These are phyloP conservation scores for Dendronephthya gigantea DNA, from an alignment of 64 coral and sea anemone genomes.

Conservation along the genomic window DNA sequence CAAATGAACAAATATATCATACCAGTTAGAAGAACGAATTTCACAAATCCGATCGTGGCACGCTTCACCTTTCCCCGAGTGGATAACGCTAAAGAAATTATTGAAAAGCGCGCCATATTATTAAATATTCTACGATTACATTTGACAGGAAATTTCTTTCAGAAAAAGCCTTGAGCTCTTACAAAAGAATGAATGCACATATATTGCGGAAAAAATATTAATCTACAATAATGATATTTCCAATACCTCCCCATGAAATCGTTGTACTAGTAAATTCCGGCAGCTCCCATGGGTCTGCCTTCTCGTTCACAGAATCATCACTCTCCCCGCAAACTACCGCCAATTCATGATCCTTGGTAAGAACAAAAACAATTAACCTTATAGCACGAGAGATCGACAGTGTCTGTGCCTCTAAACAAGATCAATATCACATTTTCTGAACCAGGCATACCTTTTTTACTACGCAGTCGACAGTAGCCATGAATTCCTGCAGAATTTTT, in stretches of 20 bases:
- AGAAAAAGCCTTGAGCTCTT: not conserved
- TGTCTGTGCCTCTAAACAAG: not conserved
- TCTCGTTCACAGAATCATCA: not conserved
- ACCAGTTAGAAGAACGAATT: not conserved
- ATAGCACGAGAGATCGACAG: not conserved
- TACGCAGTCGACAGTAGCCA: not conserved
- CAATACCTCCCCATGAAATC: not conserved
- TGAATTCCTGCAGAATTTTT: not conserved
- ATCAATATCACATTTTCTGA: not conserved
- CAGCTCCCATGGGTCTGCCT: not conserved
- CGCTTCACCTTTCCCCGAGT: not conserved
- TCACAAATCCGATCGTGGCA: not conserved
- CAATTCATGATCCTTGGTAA: not conserved
- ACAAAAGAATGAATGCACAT: not conserved
- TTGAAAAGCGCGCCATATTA: not conserved
- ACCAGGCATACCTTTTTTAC: not conserved
- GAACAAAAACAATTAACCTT: not conserved
- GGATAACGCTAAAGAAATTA: not conserved
- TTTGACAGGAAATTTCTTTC: not conserved
- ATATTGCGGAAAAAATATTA: not conserved
- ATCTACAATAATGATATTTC: not conserved
- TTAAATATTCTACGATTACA: not conserved
- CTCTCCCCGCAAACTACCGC: not conserved
- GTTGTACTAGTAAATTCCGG: not conserved
- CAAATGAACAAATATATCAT: conserved; percentile 5